Percentiles rank a stretch among this genome's conserved stretches.
These are phyloP conservation scores for Aphelinus atriplicis DNA, from an alignment of 1,140 invertebrate genomes.

Conservation along the genomic window DNA sequence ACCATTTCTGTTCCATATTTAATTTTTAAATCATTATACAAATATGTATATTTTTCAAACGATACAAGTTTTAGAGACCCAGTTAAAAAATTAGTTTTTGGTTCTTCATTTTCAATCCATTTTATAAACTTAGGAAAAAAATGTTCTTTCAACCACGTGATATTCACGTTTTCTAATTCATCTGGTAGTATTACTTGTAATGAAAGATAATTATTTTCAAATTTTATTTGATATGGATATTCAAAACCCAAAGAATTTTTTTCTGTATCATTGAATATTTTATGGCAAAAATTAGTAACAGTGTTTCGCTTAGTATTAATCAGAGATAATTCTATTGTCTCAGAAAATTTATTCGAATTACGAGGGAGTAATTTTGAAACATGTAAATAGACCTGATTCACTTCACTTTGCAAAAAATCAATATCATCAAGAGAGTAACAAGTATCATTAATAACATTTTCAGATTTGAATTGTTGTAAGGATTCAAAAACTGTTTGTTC, in stretches of 20 bases:
- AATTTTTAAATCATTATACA: conserved; percentile 81
- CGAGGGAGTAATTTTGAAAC: conserved; percentile 53
- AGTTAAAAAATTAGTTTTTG: conserved; percentile 51
- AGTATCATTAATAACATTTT: conserved; percentile 10
- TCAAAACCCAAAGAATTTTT: conserved; percentile 52
- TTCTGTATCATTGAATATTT: conserved; percentile 40
- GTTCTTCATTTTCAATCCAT: conserved; percentile 68
- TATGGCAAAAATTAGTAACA: conserved; percentile 45
- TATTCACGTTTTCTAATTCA: conserved; percentile 52
- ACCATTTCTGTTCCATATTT: conserved; percentile 82
- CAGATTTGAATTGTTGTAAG: conserved; percentile 26
- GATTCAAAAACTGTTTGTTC: conserved; percentile 19
- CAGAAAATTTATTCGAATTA: conserved; percentile 52
- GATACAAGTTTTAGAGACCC: conserved; percentile 77
- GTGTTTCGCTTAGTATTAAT: conserved; percentile 43
- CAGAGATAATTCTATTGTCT: conserved; percentile 54
- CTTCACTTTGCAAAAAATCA: conserved; percentile 23
- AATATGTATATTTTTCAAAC: conserved; percentile 74
- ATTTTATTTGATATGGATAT: conserved; percentile 49
- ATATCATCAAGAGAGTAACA: conserved; percentile 8
- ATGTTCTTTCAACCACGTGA: conserved; percentile 67
- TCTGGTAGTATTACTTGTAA: conserved; percentile 40
- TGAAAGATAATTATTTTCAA: conserved; percentile 42
- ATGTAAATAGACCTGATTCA: conserved; percentile 17
- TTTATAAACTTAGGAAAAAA: conserved; percentile 74